Percentiles rank a stretch among this genome's conserved stretches.
phyloP scores from a whole-genome alignment of 2,888 invertebrate species.

The Cloeon dipterum region DNA sequence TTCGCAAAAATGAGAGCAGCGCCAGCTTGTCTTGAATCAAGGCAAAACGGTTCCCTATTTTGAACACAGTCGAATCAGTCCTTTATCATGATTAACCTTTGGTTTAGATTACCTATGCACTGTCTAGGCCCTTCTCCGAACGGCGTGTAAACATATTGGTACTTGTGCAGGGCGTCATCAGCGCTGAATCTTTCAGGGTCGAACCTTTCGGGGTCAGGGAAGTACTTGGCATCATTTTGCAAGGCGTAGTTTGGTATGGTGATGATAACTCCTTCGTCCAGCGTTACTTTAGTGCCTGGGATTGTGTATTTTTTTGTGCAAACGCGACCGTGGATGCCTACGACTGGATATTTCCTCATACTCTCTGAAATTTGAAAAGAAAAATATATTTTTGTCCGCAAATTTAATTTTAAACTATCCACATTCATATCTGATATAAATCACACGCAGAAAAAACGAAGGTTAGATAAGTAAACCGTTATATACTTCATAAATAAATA shows the following conservation, averaged over 20 bases:
- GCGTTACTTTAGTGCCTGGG: conserved; percentile 6
- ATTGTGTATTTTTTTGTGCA: conserved; percentile 15
- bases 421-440: no score
- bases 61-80: no score
- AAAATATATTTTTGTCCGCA: no score
- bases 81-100: not conserved
- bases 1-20: conserved; percentile 21
- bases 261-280: not conserved
- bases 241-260: not conserved
- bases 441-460: no score
- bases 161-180: not conserved
- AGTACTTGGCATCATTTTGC: not conserved
- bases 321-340: conserved; percentile 15
- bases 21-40: conserved; percentile 28
- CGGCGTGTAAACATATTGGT: conserved; percentile 25
- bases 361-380: conserved; percentile 11
- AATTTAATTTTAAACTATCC: no score
- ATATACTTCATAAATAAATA: not conserved
- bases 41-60: conserved; percentile 29
- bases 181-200: not conserved
- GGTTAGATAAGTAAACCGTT: no score
- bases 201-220: not conserved
- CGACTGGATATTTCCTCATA: conserved; percentile 17
- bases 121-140: conserved; percentile 30
- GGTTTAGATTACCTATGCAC: conserved; percentile 23